Evolutionary conservation across 2,888 invertebrate species (phyloP).

Genomic region (Perizoma affinitatum): DNA sequence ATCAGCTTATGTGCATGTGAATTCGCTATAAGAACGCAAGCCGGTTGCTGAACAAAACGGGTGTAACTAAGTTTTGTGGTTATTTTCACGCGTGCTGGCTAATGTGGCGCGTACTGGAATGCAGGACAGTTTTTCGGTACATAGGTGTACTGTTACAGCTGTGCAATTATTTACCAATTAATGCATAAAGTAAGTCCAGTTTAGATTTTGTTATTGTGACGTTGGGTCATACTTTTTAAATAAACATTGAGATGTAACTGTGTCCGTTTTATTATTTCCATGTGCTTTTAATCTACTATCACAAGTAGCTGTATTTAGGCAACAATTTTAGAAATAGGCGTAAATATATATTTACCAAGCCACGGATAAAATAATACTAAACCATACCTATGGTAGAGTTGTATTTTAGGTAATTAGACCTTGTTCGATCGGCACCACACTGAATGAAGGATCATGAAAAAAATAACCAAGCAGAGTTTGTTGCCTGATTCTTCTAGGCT

Average conservation of each 20-base stretch:
- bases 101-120: conserved; percentile 12
- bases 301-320: no score
- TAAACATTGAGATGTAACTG: conserved; percentile 58
- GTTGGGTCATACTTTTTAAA: conserved; percentile 62
- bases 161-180: conserved; percentile 18
- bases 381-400: no score
- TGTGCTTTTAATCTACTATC: background rate
- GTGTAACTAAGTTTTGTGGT: background rate
- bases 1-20: background rate
- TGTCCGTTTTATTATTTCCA: conserved; percentile 36
- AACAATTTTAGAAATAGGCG: no score
- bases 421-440: no score
- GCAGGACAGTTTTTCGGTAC: conserved; percentile 17
- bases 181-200: conserved; percentile 45
- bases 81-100: conserved; percentile 4
- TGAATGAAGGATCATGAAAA: no score
- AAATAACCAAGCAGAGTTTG: no score
- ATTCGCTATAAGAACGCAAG: background rate
- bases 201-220: conserved; percentile 67
- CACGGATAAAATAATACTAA: no score
- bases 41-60: background rate
- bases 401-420: no score
- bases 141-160: conserved; percentile 16
- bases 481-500: no score
- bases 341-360: no score